Percentiles rank a stretch among this genome's conserved stretches.
phyloP scores from a whole-genome alignment of 2,797 vertebrate species.

The Semaprochilodus insignis region DNA sequence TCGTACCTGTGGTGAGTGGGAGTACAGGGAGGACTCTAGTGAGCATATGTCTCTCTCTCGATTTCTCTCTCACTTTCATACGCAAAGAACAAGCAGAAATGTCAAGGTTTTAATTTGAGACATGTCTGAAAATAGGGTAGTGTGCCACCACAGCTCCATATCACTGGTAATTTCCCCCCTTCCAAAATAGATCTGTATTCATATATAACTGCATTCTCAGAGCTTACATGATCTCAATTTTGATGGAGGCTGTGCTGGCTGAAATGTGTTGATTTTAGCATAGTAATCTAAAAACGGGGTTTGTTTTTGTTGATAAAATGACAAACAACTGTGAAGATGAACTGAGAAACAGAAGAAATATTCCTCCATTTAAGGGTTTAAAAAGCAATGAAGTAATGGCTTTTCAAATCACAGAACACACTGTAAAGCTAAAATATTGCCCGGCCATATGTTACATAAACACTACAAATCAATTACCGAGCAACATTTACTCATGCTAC shows the following conservation, averaged over 20 bases:
- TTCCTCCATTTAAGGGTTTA: too few species aligned
- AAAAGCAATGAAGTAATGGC: too few species aligned
- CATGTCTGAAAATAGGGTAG: neutral
- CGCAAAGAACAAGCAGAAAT: neutral
- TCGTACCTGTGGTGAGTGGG: neutral
- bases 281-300: too few species aligned
- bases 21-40: conserved; percentile 13
- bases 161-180: neutral
- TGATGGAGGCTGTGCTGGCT: too few species aligned
- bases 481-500: neutral
- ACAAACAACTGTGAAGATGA: too few species aligned
- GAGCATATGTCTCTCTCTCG: neutral
- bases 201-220: neutral
- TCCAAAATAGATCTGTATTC: neutral
- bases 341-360: too few species aligned
- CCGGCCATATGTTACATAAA: neutral
- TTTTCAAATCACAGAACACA: too few species aligned
- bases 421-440: too few species aligned
- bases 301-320: too few species aligned
- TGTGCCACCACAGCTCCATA: neutral
- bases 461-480: conserved; percentile 4
- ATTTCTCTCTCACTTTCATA: neutral
- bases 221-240: neutral
- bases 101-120: conserved; percentile 12
- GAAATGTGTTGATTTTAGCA: too few species aligned